Evolutionary conservation across 2,888 invertebrate genomes (phyloP).

Genomic region (Hoplodrina blanda): DNA sequence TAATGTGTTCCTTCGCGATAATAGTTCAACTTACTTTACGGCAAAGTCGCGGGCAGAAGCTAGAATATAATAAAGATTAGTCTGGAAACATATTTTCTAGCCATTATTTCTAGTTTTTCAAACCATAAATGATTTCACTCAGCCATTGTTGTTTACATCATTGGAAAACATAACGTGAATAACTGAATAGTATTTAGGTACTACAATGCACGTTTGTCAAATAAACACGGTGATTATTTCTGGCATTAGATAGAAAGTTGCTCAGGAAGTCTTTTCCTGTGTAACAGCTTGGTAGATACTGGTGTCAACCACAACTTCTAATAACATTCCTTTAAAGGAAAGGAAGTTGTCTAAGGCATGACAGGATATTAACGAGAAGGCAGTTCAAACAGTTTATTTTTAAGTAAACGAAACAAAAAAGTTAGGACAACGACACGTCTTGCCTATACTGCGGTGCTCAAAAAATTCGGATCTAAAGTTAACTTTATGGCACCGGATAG

Average conservation of each 20-base stretch:
- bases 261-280: slow-evolving; percentile 28
- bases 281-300: neutral
- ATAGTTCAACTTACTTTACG: too few species aligned
- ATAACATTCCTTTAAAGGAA: slow-evolving; percentile 8
- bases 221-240: neutral
- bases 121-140: too few species aligned
- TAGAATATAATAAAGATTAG: too few species aligned
- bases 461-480: too few species aligned
- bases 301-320: slow-evolving; percentile 15
- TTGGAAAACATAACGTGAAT: neutral
- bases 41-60: too few species aligned
- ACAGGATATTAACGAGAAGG: slow-evolving; percentile 4
- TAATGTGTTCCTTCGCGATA: too few species aligned
- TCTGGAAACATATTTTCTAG: too few species aligned
- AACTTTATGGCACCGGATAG: too few species aligned
- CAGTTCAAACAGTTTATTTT: neutral
- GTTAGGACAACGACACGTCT: neutral
- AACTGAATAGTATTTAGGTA: too few species aligned
- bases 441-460: neutral
- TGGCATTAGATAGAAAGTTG: slow-evolving; percentile 32
- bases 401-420: neutral
- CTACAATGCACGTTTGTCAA: neutral
- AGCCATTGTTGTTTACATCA: neutral
- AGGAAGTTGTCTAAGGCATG: slow-evolving; percentile 16
- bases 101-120: too few species aligned